Base-by-base conservation (phyloP, 2,888 invertebrate genomes). In the Dromius quadrimaculatus region DNA sequence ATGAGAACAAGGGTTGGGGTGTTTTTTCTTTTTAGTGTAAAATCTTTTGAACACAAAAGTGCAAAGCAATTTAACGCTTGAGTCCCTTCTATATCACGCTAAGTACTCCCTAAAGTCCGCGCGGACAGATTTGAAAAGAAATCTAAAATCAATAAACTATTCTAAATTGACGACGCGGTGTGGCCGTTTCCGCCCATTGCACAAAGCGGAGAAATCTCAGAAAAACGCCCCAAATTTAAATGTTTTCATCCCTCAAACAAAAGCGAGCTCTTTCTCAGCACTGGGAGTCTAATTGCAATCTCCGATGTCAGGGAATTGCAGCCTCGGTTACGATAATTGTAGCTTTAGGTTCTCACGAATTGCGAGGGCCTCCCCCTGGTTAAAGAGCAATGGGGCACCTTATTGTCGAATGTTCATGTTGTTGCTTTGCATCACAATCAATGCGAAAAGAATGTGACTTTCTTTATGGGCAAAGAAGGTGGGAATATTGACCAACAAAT, bases 251-350 rank as follows among this genome's bases (percentile, higher is more conserved):
- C 36, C 71, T 75, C 77, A 78, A 78, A 79, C 77, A 79, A 78
- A 19, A 34, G 47, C 19, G 28, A 32, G 47, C 9, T 32, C n/a
- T 28, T 57, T 57, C 57, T 57, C 57, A 57, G 22, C 47, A 11
- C 50, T 8, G 5, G 50, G 50, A 28, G 47, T 47, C 23, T 61
- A 66, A 66, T 66, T 66, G 66, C 38, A 41, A 50, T 50, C 54
- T 66, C 66, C 36, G 66, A 66, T 66, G 57, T 66, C 66, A 38
- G 13, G 20, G 66, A 50, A 81, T 80, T 81, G 76, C 74, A 76
- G 79, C 79, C 78, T 81, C 79, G 78, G 81, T 81, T 81, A 81
- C 81, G 79, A 75, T 81, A 81, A 81, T 81, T 81, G 81, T 79
- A 80, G 77, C 78, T 77, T 78, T 78, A 22, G 78, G 79, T 81